Conservation (phyloP, 2,888 invertebrate species). For the Thysanoteuthis rhombus region DNA sequence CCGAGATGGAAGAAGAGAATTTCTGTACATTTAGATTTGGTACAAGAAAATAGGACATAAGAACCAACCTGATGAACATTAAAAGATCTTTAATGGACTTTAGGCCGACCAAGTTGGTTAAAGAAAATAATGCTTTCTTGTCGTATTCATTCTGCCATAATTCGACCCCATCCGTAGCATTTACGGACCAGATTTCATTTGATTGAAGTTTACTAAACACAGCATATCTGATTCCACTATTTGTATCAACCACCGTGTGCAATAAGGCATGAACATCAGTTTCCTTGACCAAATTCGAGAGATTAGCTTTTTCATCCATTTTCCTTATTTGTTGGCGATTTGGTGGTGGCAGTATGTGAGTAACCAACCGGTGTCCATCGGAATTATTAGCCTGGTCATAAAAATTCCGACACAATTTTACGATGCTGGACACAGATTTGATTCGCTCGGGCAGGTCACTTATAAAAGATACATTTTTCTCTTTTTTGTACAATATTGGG, state of each 20-base stretch:
- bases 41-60: background rate
- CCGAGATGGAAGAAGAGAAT: no score
- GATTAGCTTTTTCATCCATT: no score
- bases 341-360: no score
- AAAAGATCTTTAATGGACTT: background rate
- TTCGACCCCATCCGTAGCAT: background rate
- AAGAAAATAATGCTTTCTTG: background rate
- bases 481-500: no score
- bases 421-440: no score
- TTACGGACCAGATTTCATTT: background rate
- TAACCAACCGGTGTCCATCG: no score
- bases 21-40: no score
- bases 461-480: no score
- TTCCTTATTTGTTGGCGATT: no score
- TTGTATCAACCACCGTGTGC: background rate
- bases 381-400: no score
- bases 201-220: background rate
- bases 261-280: background rate
- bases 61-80: background rate
- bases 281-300: background rate
- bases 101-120: background rate
- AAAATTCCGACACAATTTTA: no score
- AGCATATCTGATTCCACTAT: background rate
- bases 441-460: no score
- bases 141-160: background rate